Conservation (phyloP, 2,113 vertebrate species). For the Sinocyclocheilus rhinocerous region DNA sequence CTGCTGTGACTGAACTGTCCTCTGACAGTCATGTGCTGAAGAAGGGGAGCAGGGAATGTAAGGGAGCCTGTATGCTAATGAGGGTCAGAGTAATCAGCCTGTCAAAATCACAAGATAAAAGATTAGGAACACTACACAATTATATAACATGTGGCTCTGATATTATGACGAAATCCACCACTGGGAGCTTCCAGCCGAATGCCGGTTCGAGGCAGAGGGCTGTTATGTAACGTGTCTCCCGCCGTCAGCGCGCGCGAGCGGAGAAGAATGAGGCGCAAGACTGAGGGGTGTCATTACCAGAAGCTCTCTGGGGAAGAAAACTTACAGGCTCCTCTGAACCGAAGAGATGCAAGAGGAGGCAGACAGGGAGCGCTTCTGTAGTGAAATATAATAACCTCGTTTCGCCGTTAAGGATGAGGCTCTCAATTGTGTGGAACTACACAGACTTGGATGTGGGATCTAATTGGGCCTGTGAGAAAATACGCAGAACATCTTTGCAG, state of each 20-base stretch:
- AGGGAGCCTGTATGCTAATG: slow-evolving; percentile 12
- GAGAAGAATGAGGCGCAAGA: neutral
- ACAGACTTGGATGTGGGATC: neutral
- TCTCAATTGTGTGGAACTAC: neutral
- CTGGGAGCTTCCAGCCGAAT: neutral
- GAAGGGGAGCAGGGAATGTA: neutral
- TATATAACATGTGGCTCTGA: neutral
- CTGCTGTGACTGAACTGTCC: neutral
- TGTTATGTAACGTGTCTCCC: slow-evolving; percentile 6
- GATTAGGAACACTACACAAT: neutral
- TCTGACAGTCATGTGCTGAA: neutral
- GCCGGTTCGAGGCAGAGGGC: neutral
- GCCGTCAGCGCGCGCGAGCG: neutral
- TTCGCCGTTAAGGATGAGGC: neutral
- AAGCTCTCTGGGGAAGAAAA: slow-evolving; percentile 5
- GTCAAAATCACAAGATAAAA: slow-evolving; percentile 1
- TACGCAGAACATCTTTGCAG: neutral
- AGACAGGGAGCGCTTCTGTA: neutral
- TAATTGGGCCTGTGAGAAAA: neutral
- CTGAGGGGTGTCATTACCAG: slow-evolving; percentile 26
- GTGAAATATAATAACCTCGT: neutral
- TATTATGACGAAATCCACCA: neutral
- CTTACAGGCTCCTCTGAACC: neutral
- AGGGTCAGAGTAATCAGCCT: neutral
- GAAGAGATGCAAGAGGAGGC: neutral